Evolutionary conservation across 1,140 invertebrate genomes (phyloP).

Genomic region (Pogonognathellus flavescens): DNA sequence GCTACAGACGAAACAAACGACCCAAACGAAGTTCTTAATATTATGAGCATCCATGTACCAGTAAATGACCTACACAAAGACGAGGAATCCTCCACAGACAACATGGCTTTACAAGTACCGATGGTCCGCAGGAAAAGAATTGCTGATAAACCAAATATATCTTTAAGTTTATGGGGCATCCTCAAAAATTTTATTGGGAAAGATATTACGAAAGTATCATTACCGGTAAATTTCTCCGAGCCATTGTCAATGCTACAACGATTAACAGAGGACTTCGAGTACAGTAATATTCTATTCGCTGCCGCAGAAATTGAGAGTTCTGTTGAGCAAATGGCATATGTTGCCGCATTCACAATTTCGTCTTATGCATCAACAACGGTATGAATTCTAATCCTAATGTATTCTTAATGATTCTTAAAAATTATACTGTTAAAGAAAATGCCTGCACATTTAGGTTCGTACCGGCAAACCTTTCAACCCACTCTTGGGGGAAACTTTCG

Average conservation of each 20-base stretch:
- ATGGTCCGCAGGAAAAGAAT: background rate
- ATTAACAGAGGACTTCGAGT: slow-evolving; percentile 95
- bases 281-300: slow-evolving; percentile 85
- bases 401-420: slow-evolving; percentile 70
- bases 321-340: slow-evolving; percentile 78
- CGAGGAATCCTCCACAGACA: background rate
- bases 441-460: slow-evolving; percentile 75
- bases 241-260: slow-evolving; percentile 95
- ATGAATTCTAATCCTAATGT: slow-evolving; percentile 14
- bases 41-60: background rate
- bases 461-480: slow-evolving; percentile 98
- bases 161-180: slow-evolving; percentile 88
- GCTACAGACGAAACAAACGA: background rate
- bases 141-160: slow-evolving; percentile 49
- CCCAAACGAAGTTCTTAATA: background rate
- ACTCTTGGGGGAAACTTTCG: slow-evolving; percentile 94
- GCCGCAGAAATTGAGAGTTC: slow-evolving; percentile 83
- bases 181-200: slow-evolving; percentile 95
- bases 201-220: slow-evolving; percentile 84
- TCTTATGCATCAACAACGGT: slow-evolving; percentile 56
- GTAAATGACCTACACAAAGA: background rate
- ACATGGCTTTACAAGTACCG: background rate
- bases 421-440: background rate
- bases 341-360: slow-evolving; percentile 62
- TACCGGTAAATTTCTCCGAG: slow-evolving; percentile 98